Base-by-base conservation (phyloP, 2,888 invertebrate species). In the Metacarcinus magister region DNA sequence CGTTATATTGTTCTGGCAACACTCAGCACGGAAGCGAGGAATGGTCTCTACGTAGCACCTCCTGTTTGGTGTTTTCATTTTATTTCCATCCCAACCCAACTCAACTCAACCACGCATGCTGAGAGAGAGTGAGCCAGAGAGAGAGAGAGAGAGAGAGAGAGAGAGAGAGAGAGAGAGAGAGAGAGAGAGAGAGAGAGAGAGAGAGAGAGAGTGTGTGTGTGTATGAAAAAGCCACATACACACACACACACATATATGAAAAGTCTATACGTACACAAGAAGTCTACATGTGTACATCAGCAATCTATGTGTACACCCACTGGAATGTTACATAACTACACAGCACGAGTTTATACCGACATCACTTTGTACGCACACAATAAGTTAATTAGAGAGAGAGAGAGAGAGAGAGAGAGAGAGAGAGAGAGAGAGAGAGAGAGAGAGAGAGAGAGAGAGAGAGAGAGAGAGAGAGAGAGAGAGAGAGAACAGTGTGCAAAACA, bases 371-470 rank as follows among this genome's bases (percentile, higher is more conserved):
- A 67, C 67, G 67, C 67, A 67, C 67, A 67, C 67, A 67, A 67
- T 67, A 67, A 67, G n/a, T 67, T 67, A 67, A n/a, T 67, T n/a
- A 67, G 67, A 67, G 67, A 82, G 82, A 82, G 82, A 82, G 82
- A 82, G 82, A 82, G 82, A 82, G 82, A 82, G 82, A 82, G 82
- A 82, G 82, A 82, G 82, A 82, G 82, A 82, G 82, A 82, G 82
- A 82, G 82, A 82, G 82, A 82, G 82, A 82, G 67, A 67, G 67
- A 67, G 67, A 67, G 67, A 67, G n/a, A 67, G 67, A n/a, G n/a
- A 67, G 60, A 67, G 60, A 67, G 60, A 67, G 60, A 67, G 60
- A 67, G 60, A 67, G 60, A 67, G 60, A 67, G 60, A 67, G 60
- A 67, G 60, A 67, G 60, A 67, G 60, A 67, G 60, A 67, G 60